Evolutionary conservation across 1,140 invertebrate species (phyloP).

Genomic region (Neotoxoptera formosana): DNA sequence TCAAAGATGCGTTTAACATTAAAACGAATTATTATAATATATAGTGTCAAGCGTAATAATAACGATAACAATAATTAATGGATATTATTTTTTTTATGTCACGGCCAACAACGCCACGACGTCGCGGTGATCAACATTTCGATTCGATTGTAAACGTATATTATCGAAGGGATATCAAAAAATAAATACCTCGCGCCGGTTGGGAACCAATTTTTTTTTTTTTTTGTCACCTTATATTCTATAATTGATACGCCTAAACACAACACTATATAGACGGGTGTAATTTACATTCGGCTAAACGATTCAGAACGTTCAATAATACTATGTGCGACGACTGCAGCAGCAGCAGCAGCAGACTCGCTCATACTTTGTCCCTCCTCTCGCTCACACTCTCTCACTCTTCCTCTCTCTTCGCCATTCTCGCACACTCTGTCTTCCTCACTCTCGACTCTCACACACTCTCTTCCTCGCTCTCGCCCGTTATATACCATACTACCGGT

Average conservation of each 20-base stretch:
- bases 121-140: neutral
- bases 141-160: neutral
- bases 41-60: neutral
- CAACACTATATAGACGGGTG: neutral
- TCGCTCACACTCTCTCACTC: neutral
- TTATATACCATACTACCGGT: neutral
- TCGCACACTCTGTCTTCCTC: neutral
- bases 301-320: constrained; percentile 32
- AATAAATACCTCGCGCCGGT: neutral
- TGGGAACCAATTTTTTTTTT: neutral
- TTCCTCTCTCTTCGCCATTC: no score
- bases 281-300: constrained; percentile 23
- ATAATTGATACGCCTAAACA: neutral
- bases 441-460: no score
- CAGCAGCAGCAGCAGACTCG: neutral
- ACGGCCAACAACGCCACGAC: neutral
- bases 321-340: neutral
- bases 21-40: neutral
- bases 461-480: no score
- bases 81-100: neutral
- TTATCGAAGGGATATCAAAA: neutral
- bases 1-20: neutral
- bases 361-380: neutral
- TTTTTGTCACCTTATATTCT: neutral
- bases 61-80: neutral